Evolutionary conservation across 2,888 invertebrate species (phyloP).

Genomic region (Mimumesa dahlbomi): DNA sequence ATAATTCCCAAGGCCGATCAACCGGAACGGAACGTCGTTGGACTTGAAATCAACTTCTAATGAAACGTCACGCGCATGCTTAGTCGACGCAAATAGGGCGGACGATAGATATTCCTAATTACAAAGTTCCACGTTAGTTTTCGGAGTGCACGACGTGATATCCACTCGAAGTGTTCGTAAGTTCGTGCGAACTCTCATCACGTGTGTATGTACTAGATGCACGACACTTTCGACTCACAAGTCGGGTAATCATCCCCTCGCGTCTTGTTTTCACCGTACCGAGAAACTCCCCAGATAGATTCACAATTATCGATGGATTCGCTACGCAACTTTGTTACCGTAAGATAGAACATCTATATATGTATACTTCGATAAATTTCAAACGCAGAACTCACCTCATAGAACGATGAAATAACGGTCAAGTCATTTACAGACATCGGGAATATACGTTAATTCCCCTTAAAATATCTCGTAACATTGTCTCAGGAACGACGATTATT

Average conservation of each 20-base stretch:
- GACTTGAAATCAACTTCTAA: constrained; percentile 43
- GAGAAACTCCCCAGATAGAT: background rate
- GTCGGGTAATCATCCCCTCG: background rate
- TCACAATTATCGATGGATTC: constrained; percentile 5
- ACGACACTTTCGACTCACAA: background rate
- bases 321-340: background rate
- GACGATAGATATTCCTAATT: constrained; percentile 51
- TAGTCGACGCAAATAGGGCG: constrained; percentile 34
- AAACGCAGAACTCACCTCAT: too few species aligned
- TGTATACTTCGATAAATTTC: too few species aligned
- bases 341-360: too few species aligned
- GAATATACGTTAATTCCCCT: too few species aligned
- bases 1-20: constrained; percentile 12
- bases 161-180: background rate
- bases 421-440: too few species aligned
- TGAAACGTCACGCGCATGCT: constrained; percentile 51
- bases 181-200: constrained; percentile 24
- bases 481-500: too few species aligned
- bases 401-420: too few species aligned
- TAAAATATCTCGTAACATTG: too few species aligned
- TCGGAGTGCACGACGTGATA: constrained; percentile 2
- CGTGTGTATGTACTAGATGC: background rate
- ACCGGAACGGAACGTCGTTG: constrained; percentile 7
- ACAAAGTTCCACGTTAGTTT: constrained; percentile 23
- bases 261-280: background rate